phyloP scores from a whole-genome alignment of 2,797 vertebrate species.

The Argyrosomus regius region DNA sequence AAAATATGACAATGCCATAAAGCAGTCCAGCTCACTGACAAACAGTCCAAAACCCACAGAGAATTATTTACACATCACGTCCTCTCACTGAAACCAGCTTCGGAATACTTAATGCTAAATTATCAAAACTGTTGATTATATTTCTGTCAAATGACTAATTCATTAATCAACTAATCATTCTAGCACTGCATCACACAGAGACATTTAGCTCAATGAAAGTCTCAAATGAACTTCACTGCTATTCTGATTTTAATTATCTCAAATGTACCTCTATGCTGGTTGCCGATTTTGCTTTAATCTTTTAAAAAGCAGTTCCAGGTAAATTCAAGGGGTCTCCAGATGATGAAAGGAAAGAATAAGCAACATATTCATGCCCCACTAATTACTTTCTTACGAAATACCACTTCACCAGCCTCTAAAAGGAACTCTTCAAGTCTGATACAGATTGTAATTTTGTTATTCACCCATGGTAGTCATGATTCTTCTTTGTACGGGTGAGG shows the following conservation, averaged over 20 bases:
- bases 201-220: not conserved
- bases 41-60: not conserved
- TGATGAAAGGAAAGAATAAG: not conserved
- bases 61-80: not conserved
- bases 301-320: not conserved
- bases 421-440: not conserved
- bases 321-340: not conserved
- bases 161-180: not conserved
- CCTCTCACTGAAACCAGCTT: too few species aligned
- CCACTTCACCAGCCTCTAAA: not conserved
- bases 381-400: not conserved
- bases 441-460: conserved; percentile 20
- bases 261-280: not conserved
- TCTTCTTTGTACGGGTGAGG: conserved; percentile 26
- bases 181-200: too few species aligned
- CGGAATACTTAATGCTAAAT: not conserved
- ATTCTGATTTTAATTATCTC: not conserved
- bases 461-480: not conserved
- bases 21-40: not conserved
- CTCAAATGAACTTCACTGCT: not conserved
- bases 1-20: not conserved
- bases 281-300: not conserved
- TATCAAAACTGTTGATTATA: not conserved
- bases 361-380: not conserved
- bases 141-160: not conserved